Evolutionary conservation across 1,140 invertebrate genomes (phyloP), one percentile per base, ranked within the genome.

Genomic region (Drosophila burlai): DNA sequence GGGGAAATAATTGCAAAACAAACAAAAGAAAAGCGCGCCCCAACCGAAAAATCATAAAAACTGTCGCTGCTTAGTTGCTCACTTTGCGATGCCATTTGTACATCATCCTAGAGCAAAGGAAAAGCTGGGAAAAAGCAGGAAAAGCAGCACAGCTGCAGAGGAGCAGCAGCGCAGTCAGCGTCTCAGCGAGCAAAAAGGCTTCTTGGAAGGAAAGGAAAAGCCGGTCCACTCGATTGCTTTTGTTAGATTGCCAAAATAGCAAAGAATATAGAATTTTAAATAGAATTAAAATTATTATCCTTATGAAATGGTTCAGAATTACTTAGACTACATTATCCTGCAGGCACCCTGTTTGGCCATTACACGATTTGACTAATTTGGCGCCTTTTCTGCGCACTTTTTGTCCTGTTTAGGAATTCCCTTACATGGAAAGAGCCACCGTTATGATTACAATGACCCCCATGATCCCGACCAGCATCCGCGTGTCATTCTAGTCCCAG

Each of bases 1-100:
- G 84, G 77, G 77, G 74, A 87, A 84, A 89, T 81, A 87, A 87
- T 89, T 89, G 85, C 85, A 89, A 78, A 81, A 40, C 77, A 86
- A 86, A 81, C 82, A 75, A 64, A 52, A 29, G 21, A 15, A 46
- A 71, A 67, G 63, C 46, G 49, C 61, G 76, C 50, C 31, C 49
- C 52, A 68, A 68, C 46, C 62, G 49, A 76, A 79, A 87, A 78
- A 89, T 87, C 80, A 84, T 69, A 87, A 89, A 89, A 84, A 89
- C 77, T 84, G 84, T 79, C 76, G 76, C 63, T 78, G 80, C 79
- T 82, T 72, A 86, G 83, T 60, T 65, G 79, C 62, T 86, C 55
- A 68, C 60, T 86, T 71, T 80, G 71, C 43, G 38, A 61, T 80
- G 58, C 66, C 75, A 69, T 80, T 80, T 83, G 76, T 65, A 69